Percentiles rank a stretch among this genome's conserved stretches.
Conservation (phyloP, 2,797 vertebrate species). For the Pelobates cultripes region DNA sequence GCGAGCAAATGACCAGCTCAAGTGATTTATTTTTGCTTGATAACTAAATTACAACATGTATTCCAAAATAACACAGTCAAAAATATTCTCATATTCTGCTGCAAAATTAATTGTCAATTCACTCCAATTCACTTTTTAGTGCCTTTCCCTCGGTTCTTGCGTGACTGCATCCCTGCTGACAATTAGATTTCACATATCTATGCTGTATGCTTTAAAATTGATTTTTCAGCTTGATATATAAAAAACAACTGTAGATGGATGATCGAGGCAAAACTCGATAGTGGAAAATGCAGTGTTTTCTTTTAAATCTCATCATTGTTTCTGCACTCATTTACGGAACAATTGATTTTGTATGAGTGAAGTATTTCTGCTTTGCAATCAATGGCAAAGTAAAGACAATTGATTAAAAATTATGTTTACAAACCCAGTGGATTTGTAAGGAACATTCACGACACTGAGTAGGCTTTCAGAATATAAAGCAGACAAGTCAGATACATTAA, state of each 20-base stretch:
- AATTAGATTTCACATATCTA: constrained; percentile 16
- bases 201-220: background rate
- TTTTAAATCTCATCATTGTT: constrained; percentile 13
- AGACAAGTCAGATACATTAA: background rate
- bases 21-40: no score
- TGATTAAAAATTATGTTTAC: constrained; percentile 53
- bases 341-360: constrained; percentile 48
- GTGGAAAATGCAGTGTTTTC: background rate
- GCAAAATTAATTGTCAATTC: background rate
- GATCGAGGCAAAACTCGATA: constrained; percentile 1
- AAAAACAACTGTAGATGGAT: constrained; percentile 10
- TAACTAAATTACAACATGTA: no score
- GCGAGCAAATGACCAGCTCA: no score
- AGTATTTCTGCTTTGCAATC: constrained; percentile 45
- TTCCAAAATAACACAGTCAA: no score
- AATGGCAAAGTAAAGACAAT: constrained; percentile 49
- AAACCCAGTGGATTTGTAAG: constrained; percentile 32
- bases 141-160: background rate
- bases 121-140: constrained; percentile 5
- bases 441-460: constrained; percentile 29
- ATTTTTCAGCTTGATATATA: constrained; percentile 25
- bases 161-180: background rate
- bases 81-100: no score
- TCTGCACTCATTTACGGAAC: constrained; percentile 39
- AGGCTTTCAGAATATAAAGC: constrained; percentile 28